Base-by-base conservation (phyloP, 2,888 invertebrate genomes). In the Dryadula phaetusa region DNA sequence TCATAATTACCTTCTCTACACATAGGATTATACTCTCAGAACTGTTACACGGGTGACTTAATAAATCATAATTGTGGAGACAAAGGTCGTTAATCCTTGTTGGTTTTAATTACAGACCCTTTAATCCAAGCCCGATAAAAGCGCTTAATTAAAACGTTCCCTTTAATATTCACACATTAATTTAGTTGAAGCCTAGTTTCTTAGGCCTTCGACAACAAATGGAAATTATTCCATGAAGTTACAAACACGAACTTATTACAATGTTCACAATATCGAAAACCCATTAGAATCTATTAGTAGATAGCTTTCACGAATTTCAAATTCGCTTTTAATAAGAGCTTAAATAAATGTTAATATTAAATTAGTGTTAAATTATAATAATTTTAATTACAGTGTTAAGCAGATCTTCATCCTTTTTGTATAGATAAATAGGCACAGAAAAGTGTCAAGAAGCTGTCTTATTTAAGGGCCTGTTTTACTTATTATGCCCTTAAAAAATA, bases 31-130 rank as follows among this genome's bases (percentile, higher is more conserved):
- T 67, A 32, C 49, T 67, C 62, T 20, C 62, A 60, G 52, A 16
- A 52, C 67, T 52, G 56, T 58, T 63, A 58, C 56, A 49, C 52
- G 67, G 77, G 71, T 75, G 76, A 83, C 79, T 86, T 83, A 82
- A 85, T 89, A 84, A 87, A 87, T 89, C 83, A 88, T 88, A 86
- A 87, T 86, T 86, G 79, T 79, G 77, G 78, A 84, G 83, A 85
- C 85, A 85, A 83, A 87, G 87, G 87, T 87, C 83, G 84, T 84
- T 88, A 86, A 88, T 86, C 86, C 83, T 81, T 79, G 80, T 77
- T 79, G 83, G 81, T 79, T 85, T 87, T 86, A 85, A 88, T 88
- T 86, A 85, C 82, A 81, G 78, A 81, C 81, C 84, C 84, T 77
- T 84, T 86, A 87, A 88, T 84, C 85, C 76, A 73, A 76, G 79